These are phyloP conservation scores for Phalacrocorax carbo DNA, from an alignment of 2,113 vertebrate genomes.

Conservation along the genomic window DNA sequence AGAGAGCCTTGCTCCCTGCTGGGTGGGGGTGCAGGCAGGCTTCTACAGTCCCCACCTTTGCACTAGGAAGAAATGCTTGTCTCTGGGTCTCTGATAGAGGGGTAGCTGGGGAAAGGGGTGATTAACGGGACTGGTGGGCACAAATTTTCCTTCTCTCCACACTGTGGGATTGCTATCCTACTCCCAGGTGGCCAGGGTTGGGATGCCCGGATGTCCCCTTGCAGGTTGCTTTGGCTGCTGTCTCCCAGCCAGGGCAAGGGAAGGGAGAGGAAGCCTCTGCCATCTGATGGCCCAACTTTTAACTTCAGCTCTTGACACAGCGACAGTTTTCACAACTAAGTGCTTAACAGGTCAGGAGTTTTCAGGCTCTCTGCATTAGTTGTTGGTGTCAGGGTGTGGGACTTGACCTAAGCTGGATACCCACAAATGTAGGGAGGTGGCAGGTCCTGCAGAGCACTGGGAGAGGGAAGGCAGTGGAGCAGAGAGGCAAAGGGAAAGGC, in stretches of 20 bases:
- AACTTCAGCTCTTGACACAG: background rate
- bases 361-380: background rate
- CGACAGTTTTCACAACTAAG: background rate
- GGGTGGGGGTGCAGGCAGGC: background rate
- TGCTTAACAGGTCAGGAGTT: background rate
- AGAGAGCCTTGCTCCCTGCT: rapidly evolving
- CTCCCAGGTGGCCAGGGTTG: no score
- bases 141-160: background rate
- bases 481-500: background rate
- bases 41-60: background rate
- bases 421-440: background rate
- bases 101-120: background rate
- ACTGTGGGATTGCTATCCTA: background rate
- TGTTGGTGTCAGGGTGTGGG: background rate
- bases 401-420: background rate
- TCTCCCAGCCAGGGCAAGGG: background rate
- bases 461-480: rapidly evolving
- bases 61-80: rapidly evolving
- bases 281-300: background rate
- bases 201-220: background rate
- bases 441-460: background rate
- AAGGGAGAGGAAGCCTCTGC: background rate
- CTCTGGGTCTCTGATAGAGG: background rate
- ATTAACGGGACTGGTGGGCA: background rate
- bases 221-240: background rate